These are phyloP conservation scores for Beaufortia kweichowensis DNA, from an alignment of 2,113 vertebrate genomes.

Conservation along the genomic window DNA sequence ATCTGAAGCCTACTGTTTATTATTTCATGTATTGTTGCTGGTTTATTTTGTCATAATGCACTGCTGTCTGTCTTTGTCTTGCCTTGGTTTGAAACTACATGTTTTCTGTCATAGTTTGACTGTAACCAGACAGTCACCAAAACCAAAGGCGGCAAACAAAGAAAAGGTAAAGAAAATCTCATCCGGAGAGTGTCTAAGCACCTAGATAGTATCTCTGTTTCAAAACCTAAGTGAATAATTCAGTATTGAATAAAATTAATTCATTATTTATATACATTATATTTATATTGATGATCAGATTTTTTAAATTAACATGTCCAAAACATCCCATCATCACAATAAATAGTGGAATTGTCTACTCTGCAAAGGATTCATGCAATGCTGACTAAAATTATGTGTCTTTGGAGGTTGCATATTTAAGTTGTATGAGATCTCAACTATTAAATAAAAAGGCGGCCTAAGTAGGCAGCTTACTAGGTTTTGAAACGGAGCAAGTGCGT, in stretches of 20 bases:
- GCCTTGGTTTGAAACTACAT: conserved; percentile 68
- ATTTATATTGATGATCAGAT: no score
- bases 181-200: conserved; percentile 9
- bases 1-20: background rate
- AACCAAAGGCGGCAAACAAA: conserved; percentile 68
- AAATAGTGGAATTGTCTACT: no score
- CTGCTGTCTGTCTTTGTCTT: conserved; percentile 51
- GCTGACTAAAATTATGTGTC: no score
- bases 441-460: no score
- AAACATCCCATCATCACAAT: no score
- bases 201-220: background rate
- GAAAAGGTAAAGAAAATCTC: conserved; percentile 72
- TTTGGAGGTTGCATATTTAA: no score
- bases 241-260: no score
- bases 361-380: no score
- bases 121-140: conserved; percentile 74
- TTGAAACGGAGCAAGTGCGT: background rate
- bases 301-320: no score
- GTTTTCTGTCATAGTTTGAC: conserved; percentile 76
- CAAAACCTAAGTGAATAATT: no score
- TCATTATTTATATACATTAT: no score
- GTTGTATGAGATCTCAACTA: no score
- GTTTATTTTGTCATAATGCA: conserved; percentile 45
- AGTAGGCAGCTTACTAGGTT: background rate
- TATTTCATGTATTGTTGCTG: background rate